Conservation (phyloP, 35 echinoderm and acorn worm genomes). For the Chiridota heheva region DNA sequence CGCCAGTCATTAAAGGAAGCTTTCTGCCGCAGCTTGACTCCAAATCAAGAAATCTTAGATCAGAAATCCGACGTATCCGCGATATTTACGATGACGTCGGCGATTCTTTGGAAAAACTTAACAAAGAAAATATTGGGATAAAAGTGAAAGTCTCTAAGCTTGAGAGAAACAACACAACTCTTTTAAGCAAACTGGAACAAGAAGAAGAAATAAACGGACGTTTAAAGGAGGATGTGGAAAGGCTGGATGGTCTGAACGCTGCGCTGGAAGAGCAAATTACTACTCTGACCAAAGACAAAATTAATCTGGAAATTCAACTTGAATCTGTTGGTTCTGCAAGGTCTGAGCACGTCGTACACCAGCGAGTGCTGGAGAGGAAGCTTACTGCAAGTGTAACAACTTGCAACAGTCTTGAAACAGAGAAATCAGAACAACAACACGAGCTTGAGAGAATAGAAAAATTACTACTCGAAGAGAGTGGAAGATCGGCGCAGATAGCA, state of each 20-base stretch:
- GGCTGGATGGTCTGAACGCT: constrained; percentile 59
- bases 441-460: constrained; percentile 56
- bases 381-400: constrained; percentile 40
- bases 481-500: constrained; percentile 42
- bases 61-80: constrained; percentile 61
- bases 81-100: constrained; percentile 61
- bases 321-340: constrained; percentile 34
- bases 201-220: constrained; percentile 23
- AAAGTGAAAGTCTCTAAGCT: constrained; percentile 39
- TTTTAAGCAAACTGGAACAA: constrained; percentile 27
- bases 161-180: constrained; percentile 40
- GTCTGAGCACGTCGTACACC: constrained; percentile 26
- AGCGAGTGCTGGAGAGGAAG: constrained; percentile 53
- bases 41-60: constrained; percentile 35
- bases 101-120: constrained; percentile 45
- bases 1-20: not conserved
- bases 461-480: constrained; percentile 59
- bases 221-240: constrained; percentile 44
- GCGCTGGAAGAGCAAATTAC: constrained; percentile 50
- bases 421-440: constrained; percentile 37
- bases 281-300: constrained; percentile 28
- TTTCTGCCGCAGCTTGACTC: not conserved
- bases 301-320: constrained; percentile 31
- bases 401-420: constrained; percentile 1
- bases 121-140: constrained; percentile 64